phyloP scores from a whole-genome alignment of 2,113 vertebrate genomes.

The Clarias batrachus region DNA sequence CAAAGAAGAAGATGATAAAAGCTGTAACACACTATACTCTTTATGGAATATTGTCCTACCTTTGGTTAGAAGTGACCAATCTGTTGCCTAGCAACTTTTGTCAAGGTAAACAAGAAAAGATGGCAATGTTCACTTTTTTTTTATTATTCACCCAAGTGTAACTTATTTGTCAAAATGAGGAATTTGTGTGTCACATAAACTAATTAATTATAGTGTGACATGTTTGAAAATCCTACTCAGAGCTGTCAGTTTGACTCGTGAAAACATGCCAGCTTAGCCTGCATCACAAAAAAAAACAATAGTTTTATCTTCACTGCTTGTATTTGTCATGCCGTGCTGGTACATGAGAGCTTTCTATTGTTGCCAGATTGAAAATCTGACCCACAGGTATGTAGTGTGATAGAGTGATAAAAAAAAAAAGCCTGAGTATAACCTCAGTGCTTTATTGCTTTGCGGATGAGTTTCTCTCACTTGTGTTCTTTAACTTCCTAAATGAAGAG shows the following conservation, averaged over 20 bases:
- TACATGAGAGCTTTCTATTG: conserved; percentile 1
- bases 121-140: not conserved
- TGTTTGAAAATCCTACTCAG: not conserved
- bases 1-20: not conserved
- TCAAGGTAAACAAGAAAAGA: not conserved
- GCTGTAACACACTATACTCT: not conserved
- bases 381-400: conserved; percentile 1
- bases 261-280: not conserved
- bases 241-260: conserved; percentile 11
- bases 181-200: not conserved
- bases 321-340: conserved; percentile 1
- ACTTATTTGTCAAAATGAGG: not conserved
- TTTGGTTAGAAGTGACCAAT: not conserved
- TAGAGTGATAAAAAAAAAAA: not conserved
- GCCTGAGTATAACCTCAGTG: not conserved
- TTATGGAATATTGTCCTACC: not conserved
- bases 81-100: conserved; percentile 15
- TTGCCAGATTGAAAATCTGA: conserved; percentile 22
- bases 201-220: conserved; percentile 14
- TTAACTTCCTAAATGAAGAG: not conserved
- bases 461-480: not conserved
- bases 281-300: not conserved
- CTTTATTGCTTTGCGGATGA: not conserved
- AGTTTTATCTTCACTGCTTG: not conserved
- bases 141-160: not conserved